phyloP scores from a whole-genome alignment of 1,140 invertebrate species.

The Teleopsis dalmanni region DNA sequence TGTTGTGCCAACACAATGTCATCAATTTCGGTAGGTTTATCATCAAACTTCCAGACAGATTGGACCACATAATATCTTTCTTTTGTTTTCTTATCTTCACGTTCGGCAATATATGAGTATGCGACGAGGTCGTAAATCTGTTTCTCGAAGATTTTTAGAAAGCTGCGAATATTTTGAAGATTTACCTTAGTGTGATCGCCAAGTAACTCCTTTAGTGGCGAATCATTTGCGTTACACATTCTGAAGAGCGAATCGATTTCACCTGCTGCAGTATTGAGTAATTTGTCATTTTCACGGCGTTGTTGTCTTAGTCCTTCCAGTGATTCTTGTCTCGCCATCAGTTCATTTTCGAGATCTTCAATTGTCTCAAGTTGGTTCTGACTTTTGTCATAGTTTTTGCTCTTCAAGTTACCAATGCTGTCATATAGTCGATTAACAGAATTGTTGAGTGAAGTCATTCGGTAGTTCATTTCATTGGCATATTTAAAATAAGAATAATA shows the following conservation, averaged over 20 bases:
- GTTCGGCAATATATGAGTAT: constrained; percentile 11
- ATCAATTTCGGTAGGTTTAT: constrained; percentile 11
- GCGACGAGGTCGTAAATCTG: constrained; percentile 13
- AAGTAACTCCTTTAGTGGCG: constrained; percentile 8
- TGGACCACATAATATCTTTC: constrained; percentile 6
- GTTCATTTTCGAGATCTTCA: constrained; percentile 18
- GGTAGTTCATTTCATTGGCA: constrained; percentile 18
- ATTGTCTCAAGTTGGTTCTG: constrained; percentile 18
- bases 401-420: constrained; percentile 11
- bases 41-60: constrained; percentile 8
- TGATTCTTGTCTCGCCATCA: constrained; percentile 18
- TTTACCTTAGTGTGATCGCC: constrained; percentile 13
- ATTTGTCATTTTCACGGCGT: constrained; percentile 7
- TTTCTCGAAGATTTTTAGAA: constrained; percentile 16
- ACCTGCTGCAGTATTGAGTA: constrained; percentile 7
- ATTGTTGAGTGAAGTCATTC: constrained; percentile 15
- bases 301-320: constrained; percentile 20
- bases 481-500: constrained; percentile 19
- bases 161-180: constrained; percentile 14
- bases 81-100: not conserved
- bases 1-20: constrained; percentile 18
- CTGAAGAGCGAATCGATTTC: too few species aligned
- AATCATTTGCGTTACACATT: too few species aligned
- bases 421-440: constrained; percentile 13
- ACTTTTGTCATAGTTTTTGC: constrained; percentile 6